Conservation (phyloP, 2,888 invertebrate species). For the Metacarcinus magister region DNA sequence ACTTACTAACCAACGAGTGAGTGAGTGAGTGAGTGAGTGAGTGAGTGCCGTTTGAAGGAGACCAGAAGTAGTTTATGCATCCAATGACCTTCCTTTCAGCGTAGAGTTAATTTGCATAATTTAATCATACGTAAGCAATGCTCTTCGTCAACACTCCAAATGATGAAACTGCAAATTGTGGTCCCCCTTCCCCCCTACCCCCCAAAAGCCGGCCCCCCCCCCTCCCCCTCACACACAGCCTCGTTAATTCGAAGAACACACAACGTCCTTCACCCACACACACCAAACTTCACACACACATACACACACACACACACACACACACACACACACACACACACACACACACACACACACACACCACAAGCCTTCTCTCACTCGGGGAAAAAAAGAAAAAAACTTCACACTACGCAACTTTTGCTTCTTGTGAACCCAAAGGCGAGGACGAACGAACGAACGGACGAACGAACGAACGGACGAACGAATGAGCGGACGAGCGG, state of each 20-base stretch:
- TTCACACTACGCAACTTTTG: neutral
- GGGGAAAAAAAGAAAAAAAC: neutral
- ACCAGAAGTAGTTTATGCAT: conserved; percentile 62
- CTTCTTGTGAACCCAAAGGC: neutral
- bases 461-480: no score
- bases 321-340: no score
- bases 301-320: no score
- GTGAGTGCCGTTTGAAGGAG: conserved; percentile 16
- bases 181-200: no score
- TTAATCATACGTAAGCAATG: conserved; percentile 59
- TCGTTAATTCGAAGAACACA: conserved; percentile 32
- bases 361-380: neutral
- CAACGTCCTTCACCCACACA: neutral
- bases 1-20: conserved; percentile 38
- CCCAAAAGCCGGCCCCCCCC: no score
- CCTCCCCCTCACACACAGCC: no score
- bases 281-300: neutral
- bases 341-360: no score
- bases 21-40: no score
- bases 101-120: conserved; percentile 69
- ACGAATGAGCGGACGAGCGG: no score
- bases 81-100: conserved; percentile 66
- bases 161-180: conserved; percentile 68
- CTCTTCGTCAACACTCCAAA: conserved; percentile 12
- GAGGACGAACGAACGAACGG: neutral